Percentiles rank a stretch among this genome's conserved stretches.
Conservation (phyloP, 1,140 invertebrate species). For the Akabosia matsudoensis region DNA sequence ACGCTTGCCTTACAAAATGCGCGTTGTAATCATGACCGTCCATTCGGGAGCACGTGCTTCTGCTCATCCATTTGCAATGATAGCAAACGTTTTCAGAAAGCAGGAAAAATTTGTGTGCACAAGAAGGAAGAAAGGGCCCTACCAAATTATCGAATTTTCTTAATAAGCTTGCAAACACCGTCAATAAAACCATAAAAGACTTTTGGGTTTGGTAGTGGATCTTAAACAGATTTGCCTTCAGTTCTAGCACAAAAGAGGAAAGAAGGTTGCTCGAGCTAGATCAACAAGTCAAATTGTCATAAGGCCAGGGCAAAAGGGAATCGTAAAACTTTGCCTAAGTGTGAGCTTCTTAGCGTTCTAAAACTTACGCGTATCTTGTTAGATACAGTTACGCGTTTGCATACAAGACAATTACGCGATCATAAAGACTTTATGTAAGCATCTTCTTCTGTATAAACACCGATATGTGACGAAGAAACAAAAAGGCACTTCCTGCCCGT, state of each 20-base stretch:
- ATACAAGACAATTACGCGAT: not conserved
- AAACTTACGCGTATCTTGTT: not conserved
- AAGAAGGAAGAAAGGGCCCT: no score
- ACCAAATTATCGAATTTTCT: not conserved
- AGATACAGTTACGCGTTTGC: not conserved
- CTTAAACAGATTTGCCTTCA: not conserved
- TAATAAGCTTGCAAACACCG: not conserved
- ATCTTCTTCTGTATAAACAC: no score
- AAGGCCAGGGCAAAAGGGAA: not conserved
- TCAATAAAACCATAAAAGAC: constrained; percentile 14
- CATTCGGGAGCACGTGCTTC: not conserved
- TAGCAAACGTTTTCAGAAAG: not conserved
- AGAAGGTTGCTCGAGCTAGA: not conserved
- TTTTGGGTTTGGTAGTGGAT: constrained; percentile 6
- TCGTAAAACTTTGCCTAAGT: not conserved
- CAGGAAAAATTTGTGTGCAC: no score
- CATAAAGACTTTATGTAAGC: not conserved
- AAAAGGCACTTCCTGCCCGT: not conserved
- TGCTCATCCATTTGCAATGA: not conserved
- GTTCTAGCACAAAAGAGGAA: not conserved
- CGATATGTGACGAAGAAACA: not conserved
- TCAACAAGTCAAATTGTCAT: not conserved
- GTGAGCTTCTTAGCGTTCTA: not conserved
- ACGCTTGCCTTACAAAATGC: not conserved
- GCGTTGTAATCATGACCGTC: not conserved